These are phyloP conservation scores for Urophycis tenuis DNA, from an alignment of 2,797 vertebrate genomes.

Conservation along the genomic window DNA sequence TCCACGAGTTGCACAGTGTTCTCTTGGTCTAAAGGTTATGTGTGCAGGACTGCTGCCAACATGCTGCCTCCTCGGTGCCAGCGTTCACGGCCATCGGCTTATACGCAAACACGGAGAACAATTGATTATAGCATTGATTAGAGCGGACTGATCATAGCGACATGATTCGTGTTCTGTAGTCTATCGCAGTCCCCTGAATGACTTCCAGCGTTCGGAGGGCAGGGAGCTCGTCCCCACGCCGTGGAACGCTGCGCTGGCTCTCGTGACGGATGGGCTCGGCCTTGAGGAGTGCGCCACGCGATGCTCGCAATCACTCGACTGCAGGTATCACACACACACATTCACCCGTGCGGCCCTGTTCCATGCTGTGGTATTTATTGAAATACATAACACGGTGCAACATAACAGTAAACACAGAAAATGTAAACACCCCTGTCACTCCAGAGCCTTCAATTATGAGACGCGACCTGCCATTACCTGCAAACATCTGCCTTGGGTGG, in stretches of 20 bases:
- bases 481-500: constrained; percentile 86
- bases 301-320: constrained; percentile 71
- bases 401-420: not conserved
- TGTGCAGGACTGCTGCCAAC: constrained; percentile 48
- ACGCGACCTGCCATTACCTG: constrained; percentile 73
- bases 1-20: constrained; percentile 17
- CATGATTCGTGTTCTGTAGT: constrained; percentile 54
- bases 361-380: too few relatives aligned
- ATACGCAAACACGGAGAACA: not conserved
- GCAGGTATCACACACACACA: constrained; percentile 67
- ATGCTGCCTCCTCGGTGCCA: constrained; percentile 42
- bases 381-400: not conserved
- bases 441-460: constrained; percentile 88
- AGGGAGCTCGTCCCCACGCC: constrained; percentile 71
- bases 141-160: not conserved
- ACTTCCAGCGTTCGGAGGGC: constrained; percentile 86
- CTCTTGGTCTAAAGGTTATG: constrained; percentile 69
- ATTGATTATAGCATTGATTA: not conserved
- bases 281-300: constrained; percentile 79
- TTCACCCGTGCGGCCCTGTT: too few relatives aligned
- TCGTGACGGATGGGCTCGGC: constrained; percentile 50
- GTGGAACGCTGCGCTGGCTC: constrained; percentile 52
- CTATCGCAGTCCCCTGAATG: constrained; percentile 81
- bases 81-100: constrained; percentile 7
- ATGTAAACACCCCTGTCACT: not conserved